Base-by-base conservation (phyloP, 2,113 vertebrate species). In the Eulemur macaco region DNA sequence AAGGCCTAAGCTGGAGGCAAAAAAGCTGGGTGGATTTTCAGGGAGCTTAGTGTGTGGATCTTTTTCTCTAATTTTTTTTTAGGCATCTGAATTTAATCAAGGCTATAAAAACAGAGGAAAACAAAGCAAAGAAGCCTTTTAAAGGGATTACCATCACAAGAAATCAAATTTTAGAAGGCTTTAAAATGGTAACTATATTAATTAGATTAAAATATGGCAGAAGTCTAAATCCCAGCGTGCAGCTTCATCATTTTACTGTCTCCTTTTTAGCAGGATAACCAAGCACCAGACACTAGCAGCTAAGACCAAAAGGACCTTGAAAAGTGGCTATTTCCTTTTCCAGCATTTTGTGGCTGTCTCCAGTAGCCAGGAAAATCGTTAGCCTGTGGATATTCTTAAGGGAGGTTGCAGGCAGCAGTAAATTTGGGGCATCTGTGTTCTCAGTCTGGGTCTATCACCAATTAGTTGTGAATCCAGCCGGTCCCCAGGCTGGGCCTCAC, bases 151-250 rank as follows among this genome's bases (percentile, higher is more conserved):
- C 66, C 45, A 37, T 76, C 81, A 87, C 12, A 81, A 96, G 77
- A 94, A 88, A 91, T 97, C 45, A 82, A 64, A 86, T 68, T 84
- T 94, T 66, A 73, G 54, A 23, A 58, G 56, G 31, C 78, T 92
- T 94, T 89, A 29, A 81, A 95, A 78, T 47, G 45, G 50, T 50
- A 78, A 64, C 39, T 3, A 45, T 31, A 64, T 68, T 86, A 77
- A 21, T 60, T 18, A 60, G 47, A 69, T 76, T 42, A 45, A 94
- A 82, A 58, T 39, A 85, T 68, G 34, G 20, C 3, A 63, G 56
- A 91, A 91, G 52, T 52, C 56, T 29, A 73, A 93, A 95, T 7
- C n/a, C 42, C 34, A 39, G 42, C 14, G 8, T 47, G 85, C 29
- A 85, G 21, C 23, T n/a, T 71, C n/a, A 85, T 39, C 31, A 81